Conservation (phyloP, 2,888 invertebrate species). For the Bombyx huttoni region DNA sequence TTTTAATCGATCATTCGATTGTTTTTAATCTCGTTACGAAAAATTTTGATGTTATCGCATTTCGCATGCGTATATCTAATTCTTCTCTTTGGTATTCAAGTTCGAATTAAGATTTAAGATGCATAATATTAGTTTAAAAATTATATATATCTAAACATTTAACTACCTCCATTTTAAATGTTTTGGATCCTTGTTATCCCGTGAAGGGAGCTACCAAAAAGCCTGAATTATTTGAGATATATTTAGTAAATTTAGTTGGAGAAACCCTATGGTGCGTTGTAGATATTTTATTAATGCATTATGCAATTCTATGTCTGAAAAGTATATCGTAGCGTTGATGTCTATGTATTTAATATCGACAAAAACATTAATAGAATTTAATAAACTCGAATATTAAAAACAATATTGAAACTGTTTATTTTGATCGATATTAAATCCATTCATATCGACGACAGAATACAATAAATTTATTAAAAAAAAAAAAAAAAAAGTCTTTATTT, state of each 20-base stretch:
- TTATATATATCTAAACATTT: constrained; percentile 16
- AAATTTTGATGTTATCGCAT: not conserved
- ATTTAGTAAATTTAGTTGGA: constrained; percentile 23
- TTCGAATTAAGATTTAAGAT: not conserved
- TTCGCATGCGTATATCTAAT: not conserved
- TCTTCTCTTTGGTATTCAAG: not conserved
- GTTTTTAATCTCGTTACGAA: not conserved
- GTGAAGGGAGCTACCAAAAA: constrained; percentile 56
- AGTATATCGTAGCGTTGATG: not conserved
- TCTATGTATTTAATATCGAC: constrained; percentile 17
- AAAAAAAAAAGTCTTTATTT: not conserved
- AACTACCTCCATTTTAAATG: constrained; percentile 56
- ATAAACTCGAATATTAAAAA: not conserved
- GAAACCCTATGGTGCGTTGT: constrained; percentile 47
- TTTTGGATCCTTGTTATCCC: constrained; percentile 29
- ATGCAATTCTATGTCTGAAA: not conserved
- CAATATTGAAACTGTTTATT: not conserved
- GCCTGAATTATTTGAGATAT: constrained; percentile 39
- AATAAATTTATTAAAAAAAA: constrained; percentile 5
- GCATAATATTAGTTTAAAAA: not conserved
- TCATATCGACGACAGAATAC: not conserved
- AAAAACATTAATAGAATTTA: not conserved
- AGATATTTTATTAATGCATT: constrained; percentile 18
- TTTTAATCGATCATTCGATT: not conserved
- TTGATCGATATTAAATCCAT: constrained; percentile 17